Conservation (phyloP, 2,797 vertebrate species). For the Steatocranus sp. region DNA sequence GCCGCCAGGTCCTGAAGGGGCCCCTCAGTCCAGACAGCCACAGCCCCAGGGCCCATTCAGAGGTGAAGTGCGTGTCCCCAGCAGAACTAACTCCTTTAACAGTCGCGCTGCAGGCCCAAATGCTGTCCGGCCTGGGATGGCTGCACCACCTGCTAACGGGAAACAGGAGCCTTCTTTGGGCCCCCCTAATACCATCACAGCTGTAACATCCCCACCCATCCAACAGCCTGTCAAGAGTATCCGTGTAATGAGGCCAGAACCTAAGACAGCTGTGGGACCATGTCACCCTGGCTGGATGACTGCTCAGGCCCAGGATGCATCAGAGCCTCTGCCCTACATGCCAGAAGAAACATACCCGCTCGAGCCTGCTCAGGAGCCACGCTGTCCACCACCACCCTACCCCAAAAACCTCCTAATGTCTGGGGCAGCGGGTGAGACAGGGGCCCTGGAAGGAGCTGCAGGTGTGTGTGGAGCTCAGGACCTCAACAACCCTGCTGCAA, state of each 20-base stretch:
- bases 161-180: constrained; percentile 83
- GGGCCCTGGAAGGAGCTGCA: constrained; percentile 75
- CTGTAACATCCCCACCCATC: constrained; percentile 92
- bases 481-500: constrained; percentile 34
- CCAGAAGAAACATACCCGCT: constrained; percentile 77
- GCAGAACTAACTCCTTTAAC: constrained; percentile 94
- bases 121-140: constrained; percentile 75
- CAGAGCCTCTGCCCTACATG: constrained; percentile 79
- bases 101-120: constrained; percentile 81
- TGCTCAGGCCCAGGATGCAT: constrained; percentile 70
- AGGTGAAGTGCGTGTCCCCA: constrained; percentile 83
- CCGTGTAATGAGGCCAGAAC: constrained; percentile 93
- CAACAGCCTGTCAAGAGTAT: constrained; percentile 96
- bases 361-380: constrained; percentile 81
- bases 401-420: constrained; percentile 86
- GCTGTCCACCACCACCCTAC: constrained; percentile 92
- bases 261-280: constrained; percentile 94
- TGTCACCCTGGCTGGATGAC: constrained; percentile 92
- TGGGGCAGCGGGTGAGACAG: constrained; percentile 70
- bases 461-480: constrained; percentile 73
- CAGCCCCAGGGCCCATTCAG: constrained; percentile 84
- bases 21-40: constrained; percentile 76
- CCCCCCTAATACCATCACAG: constrained; percentile 89
- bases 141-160: constrained; percentile 55
- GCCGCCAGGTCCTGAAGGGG: constrained; percentile 74